Percentiles rank a stretch among this genome's conserved stretches.
These are phyloP conservation scores for Hyles vespertilio DNA, from an alignment of 1,140 invertebrate genomes.

Conservation along the genomic window DNA sequence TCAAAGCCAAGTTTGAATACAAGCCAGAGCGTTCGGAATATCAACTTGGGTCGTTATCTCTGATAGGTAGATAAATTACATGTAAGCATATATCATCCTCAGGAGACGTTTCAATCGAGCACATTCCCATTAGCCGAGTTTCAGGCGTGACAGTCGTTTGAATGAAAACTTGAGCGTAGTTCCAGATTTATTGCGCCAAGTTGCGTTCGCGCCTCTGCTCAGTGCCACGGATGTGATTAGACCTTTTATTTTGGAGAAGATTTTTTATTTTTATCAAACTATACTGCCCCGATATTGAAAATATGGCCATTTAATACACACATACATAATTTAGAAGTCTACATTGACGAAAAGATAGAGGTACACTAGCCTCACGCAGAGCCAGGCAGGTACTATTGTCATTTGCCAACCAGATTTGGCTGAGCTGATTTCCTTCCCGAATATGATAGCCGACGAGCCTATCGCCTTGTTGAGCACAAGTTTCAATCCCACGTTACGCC, in stretches of 20 bases:
- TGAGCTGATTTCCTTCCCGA: too few relatives aligned
- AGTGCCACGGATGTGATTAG: slow-evolving; percentile 1
- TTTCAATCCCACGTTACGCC: too few relatives aligned
- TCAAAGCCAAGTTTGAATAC: not conserved
- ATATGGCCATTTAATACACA: too few relatives aligned
- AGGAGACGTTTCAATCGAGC: slow-evolving; percentile 21
- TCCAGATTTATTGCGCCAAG: slow-evolving; percentile 33
- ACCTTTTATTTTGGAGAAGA: not conserved
- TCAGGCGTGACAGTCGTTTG: slow-evolving; percentile 20
- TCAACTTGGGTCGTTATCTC: slow-evolving; percentile 3
- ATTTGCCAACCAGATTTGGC: too few relatives aligned
- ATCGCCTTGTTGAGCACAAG: too few relatives aligned
- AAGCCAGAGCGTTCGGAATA: not conserved
- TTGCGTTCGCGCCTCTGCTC: slow-evolving; percentile 23
- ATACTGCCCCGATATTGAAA: too few relatives aligned
- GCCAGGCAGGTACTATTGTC: too few relatives aligned
- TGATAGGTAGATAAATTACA: slow-evolving; percentile 11
- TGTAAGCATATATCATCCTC: slow-evolving; percentile 11
- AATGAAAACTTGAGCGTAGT: slow-evolving; percentile 25
- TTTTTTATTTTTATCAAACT: too few relatives aligned
- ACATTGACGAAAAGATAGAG: too few relatives aligned
- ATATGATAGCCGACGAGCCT: too few relatives aligned
- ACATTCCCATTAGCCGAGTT: slow-evolving; percentile 28
- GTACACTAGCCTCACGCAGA: too few relatives aligned
- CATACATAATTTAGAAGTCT: too few relatives aligned